Percentiles rank a stretch among this genome's conserved stretches.
These are phyloP conservation scores for Paracanthobrama guichenoti DNA, from an alignment of 2,113 vertebrate species.

Conservation along the genomic window DNA sequence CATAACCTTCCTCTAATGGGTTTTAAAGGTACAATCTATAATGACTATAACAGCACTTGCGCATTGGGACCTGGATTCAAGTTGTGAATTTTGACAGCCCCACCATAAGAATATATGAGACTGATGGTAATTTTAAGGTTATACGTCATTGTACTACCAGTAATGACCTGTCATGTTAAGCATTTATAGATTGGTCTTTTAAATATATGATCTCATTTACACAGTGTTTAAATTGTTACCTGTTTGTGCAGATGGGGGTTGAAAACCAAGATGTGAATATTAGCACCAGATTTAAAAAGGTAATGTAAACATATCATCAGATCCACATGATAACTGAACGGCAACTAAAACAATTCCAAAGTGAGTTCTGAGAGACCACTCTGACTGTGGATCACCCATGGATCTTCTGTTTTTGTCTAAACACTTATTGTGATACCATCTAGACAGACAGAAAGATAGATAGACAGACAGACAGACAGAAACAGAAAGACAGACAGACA, in stretches of 20 bases:
- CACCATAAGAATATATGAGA: not conserved
- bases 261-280: not conserved
- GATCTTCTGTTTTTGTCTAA: not conserved
- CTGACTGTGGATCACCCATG: no score
- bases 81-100: conserved; percentile 22
- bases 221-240: not conserved
- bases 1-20: not conserved
- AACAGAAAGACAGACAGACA: no score
- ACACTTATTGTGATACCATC: not conserved
- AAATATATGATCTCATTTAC: conserved; percentile 15
- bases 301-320: not conserved
- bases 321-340: not conserved
- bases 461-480: no score
- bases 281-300: not conserved
- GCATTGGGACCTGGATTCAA: not conserved
- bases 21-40: conserved; percentile 25
- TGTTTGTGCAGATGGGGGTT: not conserved
- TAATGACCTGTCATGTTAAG: conserved; percentile 6
- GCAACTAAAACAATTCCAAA: not conserved
- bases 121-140: not conserved
- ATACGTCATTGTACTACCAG: conserved; percentile 10
- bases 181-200: not conserved
- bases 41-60: conserved; percentile 32
- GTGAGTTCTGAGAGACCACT: not conserved
- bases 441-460: no score